Evolutionary conservation across 2,888 invertebrate genomes (phyloP).

Genomic region (Lasioglossum calceatum): DNA sequence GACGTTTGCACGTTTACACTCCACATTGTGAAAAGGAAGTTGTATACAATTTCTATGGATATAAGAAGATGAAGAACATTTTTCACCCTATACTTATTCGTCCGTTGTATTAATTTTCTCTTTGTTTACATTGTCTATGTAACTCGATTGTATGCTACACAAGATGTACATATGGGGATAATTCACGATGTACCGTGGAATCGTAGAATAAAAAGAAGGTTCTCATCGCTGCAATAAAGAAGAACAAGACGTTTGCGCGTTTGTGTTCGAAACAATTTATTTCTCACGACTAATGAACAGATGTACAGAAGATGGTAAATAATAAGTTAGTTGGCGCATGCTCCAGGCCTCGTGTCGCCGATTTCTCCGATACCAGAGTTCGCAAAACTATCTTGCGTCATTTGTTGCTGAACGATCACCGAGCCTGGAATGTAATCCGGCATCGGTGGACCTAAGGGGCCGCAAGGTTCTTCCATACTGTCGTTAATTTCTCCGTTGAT

Average conservation of each 20-base stretch:
- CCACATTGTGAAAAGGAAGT: not conserved
- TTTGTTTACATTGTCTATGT: too few relatives aligned
- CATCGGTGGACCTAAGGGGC: slow-evolving; percentile 67
- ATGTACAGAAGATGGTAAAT: not conserved
- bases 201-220: not conserved
- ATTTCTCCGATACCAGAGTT: slow-evolving; percentile 10
- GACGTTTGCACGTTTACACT: not conserved
- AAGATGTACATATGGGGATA: not conserved
- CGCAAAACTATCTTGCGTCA: not conserved
- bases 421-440: slow-evolving; percentile 70
- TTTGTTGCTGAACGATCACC: slow-evolving; percentile 57
- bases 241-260: too few relatives aligned
- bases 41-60: too few relatives aligned
- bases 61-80: too few relatives aligned
- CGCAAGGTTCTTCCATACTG: slow-evolving; percentile 58
- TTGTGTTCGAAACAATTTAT: not conserved
- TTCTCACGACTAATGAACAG: not conserved
- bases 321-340: not conserved
- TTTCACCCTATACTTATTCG: too few relatives aligned
- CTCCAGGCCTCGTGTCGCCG: not conserved
- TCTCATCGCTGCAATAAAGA: not conserved
- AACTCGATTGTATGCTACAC: too few relatives aligned
- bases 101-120: too few relatives aligned
- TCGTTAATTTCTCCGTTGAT: slow-evolving; percentile 20
- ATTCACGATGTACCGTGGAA: not conserved